These are phyloP conservation scores for Rhizoglyphus robini DNA, from an alignment of 1,140 invertebrate species.

Conservation along the genomic window DNA sequence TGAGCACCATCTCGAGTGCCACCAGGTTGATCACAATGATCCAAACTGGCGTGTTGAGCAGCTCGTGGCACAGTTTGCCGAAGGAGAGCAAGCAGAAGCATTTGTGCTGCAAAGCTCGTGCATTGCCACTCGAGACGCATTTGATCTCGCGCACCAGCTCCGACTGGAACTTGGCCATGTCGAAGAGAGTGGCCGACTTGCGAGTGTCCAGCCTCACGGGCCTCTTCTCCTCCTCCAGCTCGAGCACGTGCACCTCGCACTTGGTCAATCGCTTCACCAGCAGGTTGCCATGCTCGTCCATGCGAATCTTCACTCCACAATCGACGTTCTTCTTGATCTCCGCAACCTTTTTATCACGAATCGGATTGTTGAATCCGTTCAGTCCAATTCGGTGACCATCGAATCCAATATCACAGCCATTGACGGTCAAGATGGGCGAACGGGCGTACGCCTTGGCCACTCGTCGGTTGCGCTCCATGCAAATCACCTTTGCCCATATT, in stretches of 20 bases:
- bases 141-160: slow-evolving; percentile 60
- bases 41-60: slow-evolving; percentile 85
- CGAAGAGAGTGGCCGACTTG: not conserved
- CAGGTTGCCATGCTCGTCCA: slow-evolving; percentile 78
- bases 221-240: not conserved
- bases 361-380: slow-evolving; percentile 83
- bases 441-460: slow-evolving; percentile 89
- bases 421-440: slow-evolving; percentile 79
- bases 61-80: slow-evolving; percentile 66
- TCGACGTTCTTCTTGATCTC: slow-evolving; percentile 80
- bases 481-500: slow-evolving; percentile 94
- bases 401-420: slow-evolving; percentile 81
- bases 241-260: not conserved
- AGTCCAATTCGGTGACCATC: slow-evolving; percentile 70
- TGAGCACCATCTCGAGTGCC: slow-evolving; percentile 74
- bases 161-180: slow-evolving; percentile 47
- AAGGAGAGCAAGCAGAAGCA: slow-evolving; percentile 65
- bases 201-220: not conserved
- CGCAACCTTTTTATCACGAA: slow-evolving; percentile 77
- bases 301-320: slow-evolving; percentile 81
- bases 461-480: slow-evolving; percentile 75
- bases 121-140: slow-evolving; percentile 73
- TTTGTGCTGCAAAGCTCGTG: slow-evolving; percentile 25
- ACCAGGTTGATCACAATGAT: slow-evolving; percentile 89
- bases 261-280: slow-evolving; percentile 47